These are phyloP conservation scores for Pentamera pediparva DNA, from an alignment of 53 echinoderm and acorn worm genomes.

Conservation along the genomic window DNA sequence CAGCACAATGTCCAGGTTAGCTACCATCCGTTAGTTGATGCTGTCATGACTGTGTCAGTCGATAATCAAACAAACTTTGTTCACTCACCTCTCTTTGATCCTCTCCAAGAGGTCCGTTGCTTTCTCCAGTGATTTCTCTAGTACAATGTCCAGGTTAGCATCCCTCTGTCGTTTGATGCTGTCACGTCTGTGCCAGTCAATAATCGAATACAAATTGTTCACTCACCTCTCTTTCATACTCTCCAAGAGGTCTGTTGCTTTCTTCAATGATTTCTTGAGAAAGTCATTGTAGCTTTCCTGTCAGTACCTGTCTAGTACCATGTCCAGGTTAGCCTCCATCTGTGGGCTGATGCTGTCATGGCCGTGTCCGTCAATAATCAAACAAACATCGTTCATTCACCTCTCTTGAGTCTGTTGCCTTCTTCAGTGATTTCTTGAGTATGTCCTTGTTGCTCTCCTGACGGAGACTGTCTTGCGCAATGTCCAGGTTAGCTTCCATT, in stretches of 20 bases:
- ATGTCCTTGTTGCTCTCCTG: too few relatives aligned
- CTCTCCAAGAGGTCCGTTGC: constrained; percentile 64
- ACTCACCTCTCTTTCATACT: constrained; percentile 77
- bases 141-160: constrained; percentile 94
- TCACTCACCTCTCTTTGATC: constrained; percentile 74
- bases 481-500: neutral
- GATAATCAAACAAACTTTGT: too few relatives aligned
- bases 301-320: constrained; percentile 83
- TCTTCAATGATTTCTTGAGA: constrained; percentile 53
- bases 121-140: constrained; percentile 59
- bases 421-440: too few relatives aligned
- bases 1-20: constrained; percentile 90
- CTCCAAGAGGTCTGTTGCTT: constrained; percentile 63
- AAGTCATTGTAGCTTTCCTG: constrained; percentile 86
- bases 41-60: constrained; percentile 83
- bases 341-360: too few relatives aligned
- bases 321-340: constrained; percentile 95
- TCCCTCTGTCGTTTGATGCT: too few relatives aligned
- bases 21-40: constrained; percentile 86
- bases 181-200: too few relatives aligned
- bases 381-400: too few relatives aligned
- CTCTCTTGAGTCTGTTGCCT: neutral
- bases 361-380: too few relatives aligned
- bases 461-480: too few relatives aligned
- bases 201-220: too few relatives aligned